Conservation (phyloP, 2,113 vertebrate genomes). For the Gymnorhina tibicen region DNA sequence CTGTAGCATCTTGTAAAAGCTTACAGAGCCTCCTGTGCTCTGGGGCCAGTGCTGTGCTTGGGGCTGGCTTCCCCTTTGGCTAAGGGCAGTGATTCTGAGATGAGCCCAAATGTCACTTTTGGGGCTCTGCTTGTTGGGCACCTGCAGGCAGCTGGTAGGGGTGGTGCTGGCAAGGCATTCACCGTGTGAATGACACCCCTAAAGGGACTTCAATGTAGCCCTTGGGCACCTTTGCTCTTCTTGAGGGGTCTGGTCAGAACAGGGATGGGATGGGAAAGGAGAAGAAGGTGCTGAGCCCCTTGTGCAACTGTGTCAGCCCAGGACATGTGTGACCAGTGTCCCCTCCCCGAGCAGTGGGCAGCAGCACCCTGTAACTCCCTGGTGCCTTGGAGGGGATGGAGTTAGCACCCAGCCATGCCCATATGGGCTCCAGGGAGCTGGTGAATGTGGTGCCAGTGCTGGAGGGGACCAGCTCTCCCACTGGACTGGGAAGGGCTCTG, state of each 20-base stretch:
- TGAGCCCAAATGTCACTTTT: background rate
- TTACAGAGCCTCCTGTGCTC: background rate
- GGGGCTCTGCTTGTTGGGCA: background rate
- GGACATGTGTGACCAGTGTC: background rate
- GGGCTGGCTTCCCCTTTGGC: background rate
- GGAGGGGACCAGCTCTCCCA: background rate
- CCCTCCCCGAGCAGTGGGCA: background rate
- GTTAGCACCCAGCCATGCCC: background rate
- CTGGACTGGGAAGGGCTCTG: background rate
- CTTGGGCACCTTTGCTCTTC: background rate
- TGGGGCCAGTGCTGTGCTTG: background rate
- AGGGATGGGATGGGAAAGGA: background rate
- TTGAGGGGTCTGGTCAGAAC: background rate
- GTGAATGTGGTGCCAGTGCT: accelerated
- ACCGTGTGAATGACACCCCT: background rate
- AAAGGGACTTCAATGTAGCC: background rate
- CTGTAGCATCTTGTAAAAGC: background rate
- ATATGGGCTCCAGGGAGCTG: background rate
- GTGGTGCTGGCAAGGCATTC: background rate
- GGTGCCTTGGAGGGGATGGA: background rate
- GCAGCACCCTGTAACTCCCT: background rate
- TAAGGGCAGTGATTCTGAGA: background rate
- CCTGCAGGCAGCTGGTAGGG: background rate
- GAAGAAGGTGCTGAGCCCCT: background rate
- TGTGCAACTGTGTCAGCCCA: background rate